Evolutionary conservation across 1,140 invertebrate genomes (phyloP).

Genomic region (Yoshiicerus persimilis): DNA sequence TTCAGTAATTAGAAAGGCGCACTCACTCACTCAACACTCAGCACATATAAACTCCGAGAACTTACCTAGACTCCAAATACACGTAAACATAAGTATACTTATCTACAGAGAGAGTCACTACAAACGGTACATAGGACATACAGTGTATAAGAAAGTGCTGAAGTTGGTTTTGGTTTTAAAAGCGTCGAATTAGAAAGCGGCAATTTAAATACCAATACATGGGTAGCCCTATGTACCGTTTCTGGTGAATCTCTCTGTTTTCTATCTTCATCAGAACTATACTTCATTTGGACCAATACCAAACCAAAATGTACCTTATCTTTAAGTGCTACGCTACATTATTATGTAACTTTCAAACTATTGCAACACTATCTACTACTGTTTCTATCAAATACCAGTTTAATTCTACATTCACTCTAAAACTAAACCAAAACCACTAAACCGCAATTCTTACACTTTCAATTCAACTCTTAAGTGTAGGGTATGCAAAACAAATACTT

Average conservation of each 20-base stretch:
- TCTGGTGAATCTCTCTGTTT: too few relatives aligned
- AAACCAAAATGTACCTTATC: not conserved
- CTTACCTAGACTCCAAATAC: not conserved
- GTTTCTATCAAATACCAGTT: not conserved
- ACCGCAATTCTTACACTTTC: not conserved
- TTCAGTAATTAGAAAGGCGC: conserved; percentile 13
- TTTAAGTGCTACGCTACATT: not conserved
- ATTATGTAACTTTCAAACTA: not conserved
- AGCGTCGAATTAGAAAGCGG: too few relatives aligned
- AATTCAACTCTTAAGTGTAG: too few relatives aligned
- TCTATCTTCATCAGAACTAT: too few relatives aligned
- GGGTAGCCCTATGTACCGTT: too few relatives aligned
- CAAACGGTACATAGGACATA: too few relatives aligned
- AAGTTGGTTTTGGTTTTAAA: too few relatives aligned
- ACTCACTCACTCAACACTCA: not conserved
- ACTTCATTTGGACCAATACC: too few relatives aligned
- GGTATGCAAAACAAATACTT: too few relatives aligned
- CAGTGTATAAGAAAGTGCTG: too few relatives aligned
- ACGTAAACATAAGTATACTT: not conserved
- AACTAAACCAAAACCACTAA: not conserved
- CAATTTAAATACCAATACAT: too few relatives aligned
- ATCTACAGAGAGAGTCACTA: not conserved
- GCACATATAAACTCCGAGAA: not conserved
- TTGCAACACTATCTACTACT: too few relatives aligned
- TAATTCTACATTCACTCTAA: not conserved